Evolutionary conservation across 2,888 invertebrate species (phyloP).

Genomic region (Epistrophella euchroma): DNA sequence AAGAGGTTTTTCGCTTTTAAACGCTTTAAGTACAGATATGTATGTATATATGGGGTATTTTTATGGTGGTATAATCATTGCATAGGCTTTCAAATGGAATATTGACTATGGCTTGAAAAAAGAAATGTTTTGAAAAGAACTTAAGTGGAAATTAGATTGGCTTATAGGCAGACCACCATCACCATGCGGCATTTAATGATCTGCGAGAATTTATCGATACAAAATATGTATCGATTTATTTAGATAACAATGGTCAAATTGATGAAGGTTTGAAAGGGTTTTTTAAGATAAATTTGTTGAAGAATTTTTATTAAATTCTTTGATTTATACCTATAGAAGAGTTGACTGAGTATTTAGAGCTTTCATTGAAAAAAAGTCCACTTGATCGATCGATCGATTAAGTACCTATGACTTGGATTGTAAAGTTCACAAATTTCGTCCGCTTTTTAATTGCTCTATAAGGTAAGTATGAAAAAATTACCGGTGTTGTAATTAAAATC

Average conservation of each 20-base stretch:
- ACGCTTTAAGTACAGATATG: conserved; percentile 25
- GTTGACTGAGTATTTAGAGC: too few relatives aligned
- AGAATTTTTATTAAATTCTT: too few relatives aligned
- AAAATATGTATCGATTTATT: conserved; percentile 61
- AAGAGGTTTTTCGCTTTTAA: conserved; percentile 2
- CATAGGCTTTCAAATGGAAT: background rate
- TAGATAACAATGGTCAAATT: conserved; percentile 14
- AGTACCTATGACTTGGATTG: too few relatives aligned
- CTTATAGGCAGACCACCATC: conserved; percentile 2
- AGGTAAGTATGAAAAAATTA: too few relatives aligned
- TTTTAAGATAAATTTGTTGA: too few relatives aligned
- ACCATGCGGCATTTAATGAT: conserved; percentile 3
- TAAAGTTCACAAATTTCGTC: too few relatives aligned
- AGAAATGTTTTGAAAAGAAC: conserved; percentile 24
- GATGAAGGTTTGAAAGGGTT: background rate
- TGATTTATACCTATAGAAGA: too few relatives aligned
- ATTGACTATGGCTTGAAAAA: background rate
- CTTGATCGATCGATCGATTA: too few relatives aligned
- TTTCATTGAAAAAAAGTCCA: too few relatives aligned
- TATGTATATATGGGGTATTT: background rate
- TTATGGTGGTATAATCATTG: conserved; percentile 11
- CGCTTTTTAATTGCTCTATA: too few relatives aligned
- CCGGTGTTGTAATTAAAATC: too few relatives aligned
- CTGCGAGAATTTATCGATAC: conserved; percentile 1
- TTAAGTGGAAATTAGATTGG: conserved; percentile 18